Evolutionary conservation across 2,888 invertebrate species (phyloP).

Genomic region (Spodoptera littoralis): DNA sequence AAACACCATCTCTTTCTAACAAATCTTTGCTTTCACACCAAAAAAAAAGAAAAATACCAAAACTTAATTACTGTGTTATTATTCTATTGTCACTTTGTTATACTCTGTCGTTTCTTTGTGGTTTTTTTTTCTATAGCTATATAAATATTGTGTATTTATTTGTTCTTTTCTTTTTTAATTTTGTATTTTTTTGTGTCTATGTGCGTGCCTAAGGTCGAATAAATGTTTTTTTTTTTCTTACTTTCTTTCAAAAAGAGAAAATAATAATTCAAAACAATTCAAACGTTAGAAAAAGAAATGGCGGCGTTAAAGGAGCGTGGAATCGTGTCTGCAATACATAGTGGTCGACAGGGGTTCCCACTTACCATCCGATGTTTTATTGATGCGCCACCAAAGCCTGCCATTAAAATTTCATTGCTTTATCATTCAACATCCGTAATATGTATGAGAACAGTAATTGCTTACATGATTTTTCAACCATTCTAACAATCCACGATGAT

Average conservation of each 20-base stretch:
- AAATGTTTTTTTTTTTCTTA: too few species aligned
- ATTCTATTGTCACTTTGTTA: too few species aligned
- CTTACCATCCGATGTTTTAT: constrained; percentile 83
- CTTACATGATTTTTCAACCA: constrained; percentile 33
- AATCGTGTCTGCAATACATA: constrained; percentile 56
- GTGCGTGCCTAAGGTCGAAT: too few species aligned
- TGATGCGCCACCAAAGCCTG: constrained; percentile 68
- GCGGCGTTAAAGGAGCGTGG: constrained; percentile 60
- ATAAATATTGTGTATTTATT: too few species aligned
- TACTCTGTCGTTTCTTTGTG: too few species aligned
- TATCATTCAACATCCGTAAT: constrained; percentile 61
- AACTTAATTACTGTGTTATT: too few species aligned
- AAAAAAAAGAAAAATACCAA: too few species aligned
- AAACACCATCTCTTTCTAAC: too few species aligned
- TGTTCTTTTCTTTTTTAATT: too few species aligned
- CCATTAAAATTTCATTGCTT: constrained; percentile 81
- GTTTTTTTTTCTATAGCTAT: too few species aligned
- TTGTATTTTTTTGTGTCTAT: too few species aligned
- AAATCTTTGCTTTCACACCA: too few species aligned
- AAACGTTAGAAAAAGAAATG: constrained; percentile 27
- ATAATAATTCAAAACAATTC: constrained; percentile 2
- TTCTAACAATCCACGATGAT: constrained; percentile 13
- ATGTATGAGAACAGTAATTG: constrained; percentile 57
- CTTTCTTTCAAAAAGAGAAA: not conserved
- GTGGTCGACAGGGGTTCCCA: constrained; percentile 75